These are phyloP conservation scores for Machimus atricapillus DNA, from an alignment of 2,888 invertebrate species.

Conservation along the genomic window DNA sequence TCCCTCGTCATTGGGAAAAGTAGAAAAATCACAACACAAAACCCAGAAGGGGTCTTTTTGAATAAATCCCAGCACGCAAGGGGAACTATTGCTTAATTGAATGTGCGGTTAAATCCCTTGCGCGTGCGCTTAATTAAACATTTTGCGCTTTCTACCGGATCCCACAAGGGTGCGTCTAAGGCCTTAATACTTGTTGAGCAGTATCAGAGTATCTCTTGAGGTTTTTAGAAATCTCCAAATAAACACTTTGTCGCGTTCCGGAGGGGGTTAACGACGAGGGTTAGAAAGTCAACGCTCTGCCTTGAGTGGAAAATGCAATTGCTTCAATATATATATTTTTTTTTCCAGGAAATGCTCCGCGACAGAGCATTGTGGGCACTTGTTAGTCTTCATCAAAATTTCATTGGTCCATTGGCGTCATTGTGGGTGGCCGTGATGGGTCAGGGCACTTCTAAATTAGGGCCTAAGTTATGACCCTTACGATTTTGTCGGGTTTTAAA, in stretches of 20 bases:
- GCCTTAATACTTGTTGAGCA: not conserved
- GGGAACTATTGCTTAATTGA: not conserved
- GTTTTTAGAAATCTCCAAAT: not conserved
- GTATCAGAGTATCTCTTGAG: not conserved
- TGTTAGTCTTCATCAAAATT: constrained; percentile 29
- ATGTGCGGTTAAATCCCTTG: constrained; percentile 3
- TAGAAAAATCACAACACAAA: not conserved
- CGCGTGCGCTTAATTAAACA: constrained; percentile 37
- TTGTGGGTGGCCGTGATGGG: constrained; percentile 6
- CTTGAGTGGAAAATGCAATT: not conserved
- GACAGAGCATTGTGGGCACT: not conserved
- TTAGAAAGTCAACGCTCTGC: constrained; percentile 32
- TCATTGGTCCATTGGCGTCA: not conserved
- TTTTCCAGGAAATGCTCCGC: not conserved
- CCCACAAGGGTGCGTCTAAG: not conserved
- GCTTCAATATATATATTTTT: not conserved
- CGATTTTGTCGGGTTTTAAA: not conserved
- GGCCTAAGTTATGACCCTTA: not conserved
- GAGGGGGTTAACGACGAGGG: not conserved
- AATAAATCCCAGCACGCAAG: not conserved
- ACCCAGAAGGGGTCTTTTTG: not conserved
- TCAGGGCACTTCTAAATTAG: not conserved
- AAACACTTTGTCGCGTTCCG: not conserved
- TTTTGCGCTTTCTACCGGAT: not conserved
- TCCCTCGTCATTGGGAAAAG: not conserved